phyloP scores from a whole-genome alignment of 2,113 vertebrate genomes.

The Silurus glanis region DNA sequence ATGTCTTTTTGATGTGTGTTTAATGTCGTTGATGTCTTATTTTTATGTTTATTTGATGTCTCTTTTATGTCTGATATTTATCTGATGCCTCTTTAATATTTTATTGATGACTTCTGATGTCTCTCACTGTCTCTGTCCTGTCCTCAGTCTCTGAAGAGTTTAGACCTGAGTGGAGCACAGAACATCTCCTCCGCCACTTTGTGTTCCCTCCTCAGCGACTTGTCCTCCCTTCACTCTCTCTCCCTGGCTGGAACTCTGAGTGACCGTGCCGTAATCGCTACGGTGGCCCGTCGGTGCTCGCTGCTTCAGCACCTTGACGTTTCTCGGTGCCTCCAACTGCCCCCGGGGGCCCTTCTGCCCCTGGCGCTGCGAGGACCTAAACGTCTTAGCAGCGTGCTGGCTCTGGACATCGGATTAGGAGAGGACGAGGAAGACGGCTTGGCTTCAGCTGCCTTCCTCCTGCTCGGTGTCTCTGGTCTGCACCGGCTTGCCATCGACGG shows the following conservation, averaged over 20 bases:
- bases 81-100: too few species aligned
- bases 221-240: conserved; percentile 65
- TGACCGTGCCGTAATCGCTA: conserved; percentile 60
- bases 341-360: conserved; percentile 62
- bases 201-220: conserved; percentile 59
- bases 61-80: too few species aligned
- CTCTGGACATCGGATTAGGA: conserved; percentile 70
- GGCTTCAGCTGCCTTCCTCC: conserved; percentile 63
- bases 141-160: conserved; percentile 63
- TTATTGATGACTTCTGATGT: background rate
- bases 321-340: conserved; percentile 65
- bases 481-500: conserved; percentile 66
- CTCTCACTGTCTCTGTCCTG: background rate
- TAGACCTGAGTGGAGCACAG: conserved; percentile 68
- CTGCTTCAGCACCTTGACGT: conserved; percentile 69
- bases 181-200: conserved; percentile 63
- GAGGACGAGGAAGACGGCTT: conserved; percentile 58
- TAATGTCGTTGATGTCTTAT: too few species aligned
- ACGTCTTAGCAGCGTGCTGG: conserved; percentile 64
- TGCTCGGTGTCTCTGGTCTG: conserved; percentile 66
- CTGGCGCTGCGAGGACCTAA: conserved; percentile 32
- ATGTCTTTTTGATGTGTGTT: too few species aligned
- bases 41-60: too few species aligned
- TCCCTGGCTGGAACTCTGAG: conserved; percentile 64
- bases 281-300: conserved; percentile 51